phyloP scores from a whole-genome alignment of 1,140 invertebrate genomes.

The Drosophila sp. region DNA sequence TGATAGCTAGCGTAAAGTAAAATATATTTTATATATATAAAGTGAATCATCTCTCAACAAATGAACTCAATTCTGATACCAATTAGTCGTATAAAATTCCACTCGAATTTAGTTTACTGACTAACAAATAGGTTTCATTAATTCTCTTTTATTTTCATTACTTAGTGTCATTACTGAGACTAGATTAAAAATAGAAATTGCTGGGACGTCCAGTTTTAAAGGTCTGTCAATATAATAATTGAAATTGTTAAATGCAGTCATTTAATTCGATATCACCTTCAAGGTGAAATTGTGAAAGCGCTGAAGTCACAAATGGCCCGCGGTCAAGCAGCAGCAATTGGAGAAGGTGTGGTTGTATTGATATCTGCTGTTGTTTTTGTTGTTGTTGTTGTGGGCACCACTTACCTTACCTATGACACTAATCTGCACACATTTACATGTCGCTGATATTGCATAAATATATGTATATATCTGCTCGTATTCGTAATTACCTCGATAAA shows the following conservation, averaged over 20 bases:
- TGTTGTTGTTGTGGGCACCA: constrained; percentile 14
- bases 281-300: constrained; percentile 79
- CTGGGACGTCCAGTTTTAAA: background rate
- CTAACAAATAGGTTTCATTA: background rate
- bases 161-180: background rate
- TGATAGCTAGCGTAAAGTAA: no score
- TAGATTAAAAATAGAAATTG: constrained; percentile 6
- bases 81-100: no score
- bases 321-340: constrained; percentile 48
- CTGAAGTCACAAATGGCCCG: constrained; percentile 44
- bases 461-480: constrained; percentile 22
- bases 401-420: constrained; percentile 72
- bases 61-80: no score
- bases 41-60: no score
- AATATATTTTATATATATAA: no score
- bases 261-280: constrained; percentile 45
- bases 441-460: constrained; percentile 66
- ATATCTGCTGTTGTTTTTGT: constrained; percentile 6
- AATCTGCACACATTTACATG: constrained; percentile 71
- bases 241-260: constrained; percentile 19
- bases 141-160: background rate
- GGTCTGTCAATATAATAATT: constrained; percentile 13
- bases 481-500: constrained; percentile 61
- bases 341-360: constrained; percentile 31
- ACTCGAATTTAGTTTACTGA: background rate